Evolutionary conservation across 92 coral and sea anemone species (phyloP), one percentile per base, ranked within the genome.

Genomic region (Muricea muricata): DNA sequence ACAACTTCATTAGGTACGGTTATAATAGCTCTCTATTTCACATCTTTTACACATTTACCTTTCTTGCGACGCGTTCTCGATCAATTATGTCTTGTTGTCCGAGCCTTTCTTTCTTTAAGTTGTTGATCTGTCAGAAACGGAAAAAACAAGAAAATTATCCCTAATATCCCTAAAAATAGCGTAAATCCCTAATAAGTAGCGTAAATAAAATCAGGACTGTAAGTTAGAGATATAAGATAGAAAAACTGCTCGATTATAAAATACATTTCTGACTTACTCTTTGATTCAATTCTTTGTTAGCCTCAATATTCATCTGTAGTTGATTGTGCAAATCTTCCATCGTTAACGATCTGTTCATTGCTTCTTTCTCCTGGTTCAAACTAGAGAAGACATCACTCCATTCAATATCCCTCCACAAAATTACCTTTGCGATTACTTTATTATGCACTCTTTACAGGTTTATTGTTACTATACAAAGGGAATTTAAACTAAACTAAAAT

Each of bases 281-380:
- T 41, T 95, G 98, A 78, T 92, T 95, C 3, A 95, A 91, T 81
- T 93, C 96, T 65, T 93, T 97, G 60, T 93, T 93, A 11, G 96
- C 91, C 58, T 95, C 98, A 57, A 95, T 94, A 85, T 95, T 93
- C 10, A 90, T 63, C 82, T 95, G 94, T 31, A 95, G 93, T 83
- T 97, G 87, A 30, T 84, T 69, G 39, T 95, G 98, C 7, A 95
- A 90, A 78, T 95, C 98, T 72, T 95, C 98, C 20, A 95, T 90
- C 46, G 96, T 86, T 34, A 90, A 94, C n/a, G 97, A 94, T 75
- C 92, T 89, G 78, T 82, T 90, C 69, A 93, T 81, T 29, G 97
- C 98, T 63, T 93, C 98, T 9, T 94, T 90, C 75, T 95, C 94
- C 73, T 95, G 95, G 45, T 91, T 92, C 30, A 87, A 82, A 52